These are phyloP conservation scores for Drosophila kepulauana DNA, from an alignment of 1,140 invertebrate species.

Conservation along the genomic window DNA sequence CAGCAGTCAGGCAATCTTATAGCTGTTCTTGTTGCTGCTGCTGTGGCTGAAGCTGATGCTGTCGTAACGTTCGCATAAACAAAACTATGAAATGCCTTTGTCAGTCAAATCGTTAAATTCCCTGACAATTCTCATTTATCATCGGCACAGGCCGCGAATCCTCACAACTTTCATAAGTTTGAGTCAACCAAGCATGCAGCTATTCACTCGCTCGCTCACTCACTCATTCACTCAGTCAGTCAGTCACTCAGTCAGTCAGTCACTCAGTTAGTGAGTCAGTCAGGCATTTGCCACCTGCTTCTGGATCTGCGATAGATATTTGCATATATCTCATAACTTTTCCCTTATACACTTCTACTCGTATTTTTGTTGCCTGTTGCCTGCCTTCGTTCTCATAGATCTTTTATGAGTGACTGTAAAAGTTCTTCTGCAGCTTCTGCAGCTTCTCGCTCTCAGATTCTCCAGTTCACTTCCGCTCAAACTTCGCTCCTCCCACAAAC, in stretches of 20 bases:
- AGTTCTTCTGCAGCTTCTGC: slow-evolving; percentile 20
- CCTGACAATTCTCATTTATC: slow-evolving; percentile 74
- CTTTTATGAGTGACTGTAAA: slow-evolving; percentile 34
- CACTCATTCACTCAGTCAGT: slow-evolving; percentile 25
- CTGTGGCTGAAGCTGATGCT: slow-evolving; percentile 16
- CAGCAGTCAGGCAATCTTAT: slow-evolving; percentile 3
- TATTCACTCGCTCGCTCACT: slow-evolving; percentile 8
- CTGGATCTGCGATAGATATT: slow-evolving; percentile 65
- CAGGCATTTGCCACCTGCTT: slow-evolving; percentile 72
- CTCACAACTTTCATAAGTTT: slow-evolving; percentile 63
- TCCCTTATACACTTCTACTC: slow-evolving; percentile 33
- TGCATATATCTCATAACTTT: slow-evolving; percentile 77
- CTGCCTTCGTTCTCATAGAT: slow-evolving; percentile 30
- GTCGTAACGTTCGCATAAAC: slow-evolving; percentile 57
- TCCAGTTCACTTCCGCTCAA: slow-evolving; percentile 21
- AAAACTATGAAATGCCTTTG: slow-evolving; percentile 79
- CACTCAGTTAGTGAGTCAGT: slow-evolving; percentile 32
- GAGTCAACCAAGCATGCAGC: slow-evolving; percentile 38
- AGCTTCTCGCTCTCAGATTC: slow-evolving; percentile 24
- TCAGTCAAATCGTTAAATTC: slow-evolving; percentile 78
- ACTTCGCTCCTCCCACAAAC: not conserved
- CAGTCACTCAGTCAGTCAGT: slow-evolving; percentile 37
- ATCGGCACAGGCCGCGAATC: slow-evolving; percentile 47
- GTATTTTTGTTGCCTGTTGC: not conserved
- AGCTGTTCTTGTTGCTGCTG: slow-evolving; percentile 5